Evolutionary conservation across 2,797 vertebrate genomes (phyloP).

Genomic region (Apogon hyalosoma): DNA sequence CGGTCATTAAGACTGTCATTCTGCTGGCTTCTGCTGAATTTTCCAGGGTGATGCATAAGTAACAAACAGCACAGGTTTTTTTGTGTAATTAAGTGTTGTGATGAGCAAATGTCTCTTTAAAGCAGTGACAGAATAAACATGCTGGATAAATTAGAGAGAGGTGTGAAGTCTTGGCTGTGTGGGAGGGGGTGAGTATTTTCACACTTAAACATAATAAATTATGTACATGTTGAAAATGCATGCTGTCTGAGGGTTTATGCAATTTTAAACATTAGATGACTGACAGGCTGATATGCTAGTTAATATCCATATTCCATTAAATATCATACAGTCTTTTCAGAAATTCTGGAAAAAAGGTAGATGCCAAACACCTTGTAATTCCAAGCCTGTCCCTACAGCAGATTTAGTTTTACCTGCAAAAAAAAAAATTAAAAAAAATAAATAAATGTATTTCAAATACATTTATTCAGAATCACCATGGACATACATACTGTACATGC

Average conservation of each 20-base stretch:
- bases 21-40: conserved; percentile 16
- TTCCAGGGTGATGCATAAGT: conserved; percentile 21
- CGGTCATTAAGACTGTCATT: conserved; percentile 13
- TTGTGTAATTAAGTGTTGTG: conserved; percentile 24
- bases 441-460: too few relatives aligned
- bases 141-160: conserved; percentile 8
- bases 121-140: conserved; percentile 25
- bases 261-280: conserved; percentile 25
- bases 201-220: conserved; percentile 40
- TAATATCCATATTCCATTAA: conserved; percentile 14
- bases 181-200: conserved; percentile 12
- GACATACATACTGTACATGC: not conserved
- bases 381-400: not conserved
- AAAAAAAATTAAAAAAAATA: too few relatives aligned
- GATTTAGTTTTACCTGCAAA: not conserved
- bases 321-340: not conserved
- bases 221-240: conserved; percentile 46
- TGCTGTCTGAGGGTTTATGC: conserved; percentile 14
- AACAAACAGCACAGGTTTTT: conserved; percentile 26
- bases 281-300: not conserved
- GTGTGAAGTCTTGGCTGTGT: conserved; percentile 26
- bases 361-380: conserved; percentile 7
- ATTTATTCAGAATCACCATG: not conserved
- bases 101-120: conserved; percentile 13
- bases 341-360: not conserved